Evolutionary conservation across 2,888 invertebrate species (phyloP), one percentile per base, ranked within the genome.

Genomic region (Lepidocyrtinus sp.): DNA sequence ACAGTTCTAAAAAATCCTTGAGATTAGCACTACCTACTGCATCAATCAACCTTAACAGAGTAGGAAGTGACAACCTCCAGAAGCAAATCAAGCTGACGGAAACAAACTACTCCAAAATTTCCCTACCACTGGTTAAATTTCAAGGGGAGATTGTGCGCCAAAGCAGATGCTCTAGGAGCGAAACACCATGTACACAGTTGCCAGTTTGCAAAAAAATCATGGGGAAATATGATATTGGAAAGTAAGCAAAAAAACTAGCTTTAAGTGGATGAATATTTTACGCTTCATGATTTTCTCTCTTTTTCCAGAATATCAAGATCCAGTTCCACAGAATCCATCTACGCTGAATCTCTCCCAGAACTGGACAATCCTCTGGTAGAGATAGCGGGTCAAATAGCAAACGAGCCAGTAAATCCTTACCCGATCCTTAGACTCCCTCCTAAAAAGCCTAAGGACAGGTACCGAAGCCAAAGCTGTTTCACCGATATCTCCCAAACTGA

Each of bases 331-430:
- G 76, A 77, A 36, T 25, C 71, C 5, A 59, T 77, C 26, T 70
- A 65, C 22, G 76, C 76, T 1, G 76, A 77, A n/a, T 59, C 76
- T 0, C 46, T 77, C 1, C 71, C 70, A 17, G 76, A 77, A 24
- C 27, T 46, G 21, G 65, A 65, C 27, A 77, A 70, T 65, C 71
- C 64, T 3, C 15, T 70, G 7, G 15, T 22, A 7, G 12, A 21
- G 0, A 71, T 77, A n/a, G 76, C 76, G 5, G 76, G 76, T n/a
- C 64, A 61, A 63, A 77, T 77, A 45, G 76, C 76, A 1, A 77
- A 70, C n/a, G 76, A 77, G 25, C 71, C 65, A 7, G 71, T 65
- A 0, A 71, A 77, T 45, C 76, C 65, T 0, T 77, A 65, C 24
- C 76, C 76, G n/a, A 15, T 70, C 9, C 46, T 75, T 7, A 2